Base-by-base conservation (phyloP, 2,113 vertebrate species). In the Meleagris gallopavo region DNA sequence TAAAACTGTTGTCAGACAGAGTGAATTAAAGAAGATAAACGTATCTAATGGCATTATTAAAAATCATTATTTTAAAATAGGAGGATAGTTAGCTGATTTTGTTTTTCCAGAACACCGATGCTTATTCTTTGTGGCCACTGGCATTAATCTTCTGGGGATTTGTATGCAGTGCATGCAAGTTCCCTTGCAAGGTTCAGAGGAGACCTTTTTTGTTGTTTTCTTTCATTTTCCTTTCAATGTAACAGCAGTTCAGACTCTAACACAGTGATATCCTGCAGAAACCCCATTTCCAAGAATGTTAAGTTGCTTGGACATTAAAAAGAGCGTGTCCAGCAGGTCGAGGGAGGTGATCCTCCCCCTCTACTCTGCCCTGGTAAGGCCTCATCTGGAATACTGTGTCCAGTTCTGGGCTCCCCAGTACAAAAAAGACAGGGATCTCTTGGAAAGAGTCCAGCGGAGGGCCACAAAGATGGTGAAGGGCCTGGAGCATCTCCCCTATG, bases 261-360 rank as follows among this genome's bases (percentile, higher is more conserved):
- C 93, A 87, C 75, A 18, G 65, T 11, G 3, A 60, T 80, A 91
- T 83, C 78, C 91, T 96, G 84, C 87, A 96, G 75, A 85, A 96
- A 87, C 82, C 54, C 71, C n/a, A 24, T 55, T 95, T 91, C 94
- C 95, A 96, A 90, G 85, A 97, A 93, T 90, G 91, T 93, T 95
- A 89, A 88, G 91, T 95, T 96, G 74, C 96, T 94, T 93, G 94
- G n/a, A n/a, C n/a, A n/a, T n/a, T n/a, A n/a, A n/a, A n/a, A n/a
- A n/a, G n/a, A n/a, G n/a, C n/a, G n/a, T n/a, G n/a, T n/a, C n/a
- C n/a, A n/a, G n/a, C n/a, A n/a, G n/a, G n/a, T n/a, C n/a, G n/a
- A n/a, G n/a, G n/a, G n/a, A n/a, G n/a, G n/a, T n/a, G n/a, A n/a
- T n/a, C n/a, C n/a, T n/a, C n/a, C n/a, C n/a, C n/a, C n/a, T n/a